A percentile compares a stretch with the other conserved stretches of the same genome.
Evolutionary conservation across 2,888 invertebrate genomes (phyloP).

Genomic region (Nowickia ferox): DNA sequence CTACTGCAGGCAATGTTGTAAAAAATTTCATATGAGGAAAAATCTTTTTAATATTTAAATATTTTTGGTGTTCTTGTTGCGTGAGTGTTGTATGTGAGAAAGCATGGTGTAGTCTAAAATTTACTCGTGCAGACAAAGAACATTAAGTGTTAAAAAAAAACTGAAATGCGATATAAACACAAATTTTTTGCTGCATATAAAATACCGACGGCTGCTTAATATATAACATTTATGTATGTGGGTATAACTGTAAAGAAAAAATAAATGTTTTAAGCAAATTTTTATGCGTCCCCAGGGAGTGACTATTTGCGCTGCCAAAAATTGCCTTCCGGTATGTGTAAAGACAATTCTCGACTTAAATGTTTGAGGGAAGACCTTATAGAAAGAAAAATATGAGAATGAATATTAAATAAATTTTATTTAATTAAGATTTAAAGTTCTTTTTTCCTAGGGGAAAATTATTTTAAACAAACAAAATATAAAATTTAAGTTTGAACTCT

Average conservation of each 20-base stretch:
- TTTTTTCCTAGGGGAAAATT: neutral
- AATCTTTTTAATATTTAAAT: neutral
- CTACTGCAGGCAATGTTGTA: constrained; percentile 52
- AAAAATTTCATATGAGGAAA: constrained; percentile 43
- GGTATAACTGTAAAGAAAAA: neutral
- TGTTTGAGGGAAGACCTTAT: constrained; percentile 1
- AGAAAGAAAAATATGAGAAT: neutral
- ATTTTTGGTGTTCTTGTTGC: neutral
- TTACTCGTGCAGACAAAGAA: neutral
- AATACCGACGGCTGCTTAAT: neutral
- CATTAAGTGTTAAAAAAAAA: constrained; percentile 57
- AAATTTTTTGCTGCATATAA: constrained; percentile 9
- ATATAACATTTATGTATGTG: neutral
- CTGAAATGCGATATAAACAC: constrained; percentile 32
- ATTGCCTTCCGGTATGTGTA: constrained; percentile 5
- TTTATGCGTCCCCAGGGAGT: constrained; percentile 27
- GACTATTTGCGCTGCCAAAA: constrained; percentile 33
- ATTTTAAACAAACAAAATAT: too few species aligned
- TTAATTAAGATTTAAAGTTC: neutral
- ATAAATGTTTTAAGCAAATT: constrained; percentile 39
- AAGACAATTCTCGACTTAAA: neutral
- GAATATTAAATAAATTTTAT: neutral
- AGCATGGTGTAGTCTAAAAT: neutral
- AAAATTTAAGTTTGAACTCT: too few species aligned
- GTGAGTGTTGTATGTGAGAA: neutral